Base-by-base conservation (phyloP, 2,888 invertebrate genomes). In the Amiota communis region DNA sequence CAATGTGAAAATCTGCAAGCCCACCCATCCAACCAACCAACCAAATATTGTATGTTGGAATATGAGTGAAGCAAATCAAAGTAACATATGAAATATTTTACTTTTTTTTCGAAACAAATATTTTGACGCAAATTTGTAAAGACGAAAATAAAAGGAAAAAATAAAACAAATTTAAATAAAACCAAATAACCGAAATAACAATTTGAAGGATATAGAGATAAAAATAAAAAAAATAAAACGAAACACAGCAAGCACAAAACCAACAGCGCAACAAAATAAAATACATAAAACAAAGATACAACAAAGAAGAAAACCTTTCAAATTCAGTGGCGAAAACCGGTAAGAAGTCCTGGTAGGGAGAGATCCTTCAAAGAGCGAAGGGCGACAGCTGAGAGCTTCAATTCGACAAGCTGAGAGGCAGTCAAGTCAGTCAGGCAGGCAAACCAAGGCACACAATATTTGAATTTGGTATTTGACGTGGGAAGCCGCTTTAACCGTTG, bases 401-500 rank as follows among this genome's bases (percentile, higher is more conserved):
- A 76, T 51, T 48, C 47, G 46, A n/a, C 15, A 13, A 36, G 15
- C 9, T 47, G 48, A 48, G 15, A 47, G 20, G 20, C 48, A 61
- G 61, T 15, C 15, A 48, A 59, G 47, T 12, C 11, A 36, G 20
- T 61, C 65, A 53, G 48, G 68, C 49, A 49, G 47, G 49, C 73
- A 53, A n/a, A 59, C 11, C 23, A 20, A 17, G 61, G 78, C 78
- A 74, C 77, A 75, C 74, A 47, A 72, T 76, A 78, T 85, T 82
- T 79, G 83, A 70, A 68, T 78, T 68, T 72, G 71, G 75, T 73
- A 74, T 72, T 72, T 71, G 74, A 70, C 68, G 73, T 68, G 70
- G 74, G 56, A 70, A 57, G 77, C 74, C 75, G 75, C 79, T 73
- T 70, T 79, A 77, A 76, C 76, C 78, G 82, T 85, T 85, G 82